phyloP scores from a whole-genome alignment of 1,140 invertebrate species.

The Antheraea pernyi region DNA sequence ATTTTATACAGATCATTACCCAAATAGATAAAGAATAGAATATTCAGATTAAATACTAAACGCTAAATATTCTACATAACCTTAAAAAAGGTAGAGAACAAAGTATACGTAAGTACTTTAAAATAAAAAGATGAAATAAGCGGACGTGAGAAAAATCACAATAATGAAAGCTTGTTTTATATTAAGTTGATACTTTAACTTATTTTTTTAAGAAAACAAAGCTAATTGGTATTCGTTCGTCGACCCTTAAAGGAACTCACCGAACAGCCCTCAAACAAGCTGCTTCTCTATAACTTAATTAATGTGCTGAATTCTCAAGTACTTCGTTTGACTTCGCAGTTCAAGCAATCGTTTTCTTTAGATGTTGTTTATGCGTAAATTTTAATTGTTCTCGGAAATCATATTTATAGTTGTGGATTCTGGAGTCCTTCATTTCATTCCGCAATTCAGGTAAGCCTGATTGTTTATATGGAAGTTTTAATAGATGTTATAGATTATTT shows the following conservation, averaged over 20 bases:
- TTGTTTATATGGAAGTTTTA: no score
- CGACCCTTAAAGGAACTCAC: neutral
- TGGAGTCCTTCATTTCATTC: no score
- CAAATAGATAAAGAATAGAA: no score
- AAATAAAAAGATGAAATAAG: no score
- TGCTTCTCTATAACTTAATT: constrained; percentile 38
- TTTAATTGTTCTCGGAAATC: constrained; percentile 16
- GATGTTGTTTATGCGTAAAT: constrained; percentile 18
- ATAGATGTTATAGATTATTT: no score
- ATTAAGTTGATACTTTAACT: neutral
- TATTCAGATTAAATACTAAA: no score
- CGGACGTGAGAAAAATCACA: neutral
- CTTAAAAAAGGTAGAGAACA: neutral
- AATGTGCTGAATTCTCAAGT: constrained; percentile 32
- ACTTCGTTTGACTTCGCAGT: constrained; percentile 28
- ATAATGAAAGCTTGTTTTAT: neutral
- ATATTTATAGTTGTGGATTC: neutral
- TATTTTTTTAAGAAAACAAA: neutral
- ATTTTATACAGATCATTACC: no score
- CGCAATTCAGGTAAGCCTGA: no score
- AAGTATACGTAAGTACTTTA: neutral
- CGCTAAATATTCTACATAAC: no score
- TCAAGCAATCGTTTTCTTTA: constrained; percentile 16
- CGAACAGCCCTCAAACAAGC: constrained; percentile 20
- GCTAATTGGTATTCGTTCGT: constrained; percentile 13